A percentile compares a stretch with the other conserved stretches of the same genome.
phyloP scores from a whole-genome alignment of 2,113 vertebrate genomes.

The Eptatretus burgeri region DNA sequence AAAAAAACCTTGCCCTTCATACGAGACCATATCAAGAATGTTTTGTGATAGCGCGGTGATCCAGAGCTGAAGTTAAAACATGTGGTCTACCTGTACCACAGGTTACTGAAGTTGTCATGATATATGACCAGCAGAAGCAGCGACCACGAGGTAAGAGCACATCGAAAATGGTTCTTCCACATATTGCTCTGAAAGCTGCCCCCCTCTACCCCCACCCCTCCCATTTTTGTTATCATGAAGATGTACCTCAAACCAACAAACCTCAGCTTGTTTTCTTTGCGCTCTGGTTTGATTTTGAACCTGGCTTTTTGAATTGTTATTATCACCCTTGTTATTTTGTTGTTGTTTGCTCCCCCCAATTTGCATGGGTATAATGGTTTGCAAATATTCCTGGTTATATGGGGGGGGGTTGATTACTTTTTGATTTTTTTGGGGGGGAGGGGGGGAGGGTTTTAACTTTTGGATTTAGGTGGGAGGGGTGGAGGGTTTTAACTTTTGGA shows the following conservation, averaged over 20 bases:
- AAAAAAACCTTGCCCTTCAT: no score
- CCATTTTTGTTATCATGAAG: neutral
- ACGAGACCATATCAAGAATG: no score
- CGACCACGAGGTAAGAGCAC: slow-evolving; percentile 98
- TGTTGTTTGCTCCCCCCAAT: slow-evolving; percentile 12
- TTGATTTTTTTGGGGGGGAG: slow-evolving; percentile 13
- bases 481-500: slow-evolving; percentile 8
- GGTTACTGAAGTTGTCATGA: slow-evolving; percentile 99
- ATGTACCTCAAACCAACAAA: slow-evolving; percentile 47
- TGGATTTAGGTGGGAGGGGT: slow-evolving; percentile 13
- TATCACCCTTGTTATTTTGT: no score
- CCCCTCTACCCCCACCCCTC: slow-evolving; percentile 54
- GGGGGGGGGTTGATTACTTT: no score
- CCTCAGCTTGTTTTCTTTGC: slow-evolving; percentile 29
- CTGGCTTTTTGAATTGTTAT: slow-evolving; percentile 13
- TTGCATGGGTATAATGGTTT: no score
- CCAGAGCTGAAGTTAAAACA: no score
- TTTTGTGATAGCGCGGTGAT: no score
- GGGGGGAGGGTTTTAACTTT: slow-evolving; percentile 10
- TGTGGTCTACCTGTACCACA: slow-evolving; percentile 23
- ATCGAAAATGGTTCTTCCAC: slow-evolving; percentile 31
- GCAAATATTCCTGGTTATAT: slow-evolving; percentile 8
- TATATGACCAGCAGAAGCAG: slow-evolving; percentile 99
- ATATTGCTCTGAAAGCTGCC: slow-evolving; percentile 26
- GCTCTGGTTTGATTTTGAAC: slow-evolving; percentile 12